A percentile compares a stretch with the other conserved stretches of the same genome.
Evolutionary conservation across 2,888 invertebrate genomes (phyloP).

Genomic region (Schizotus pectinicornis): DNA sequence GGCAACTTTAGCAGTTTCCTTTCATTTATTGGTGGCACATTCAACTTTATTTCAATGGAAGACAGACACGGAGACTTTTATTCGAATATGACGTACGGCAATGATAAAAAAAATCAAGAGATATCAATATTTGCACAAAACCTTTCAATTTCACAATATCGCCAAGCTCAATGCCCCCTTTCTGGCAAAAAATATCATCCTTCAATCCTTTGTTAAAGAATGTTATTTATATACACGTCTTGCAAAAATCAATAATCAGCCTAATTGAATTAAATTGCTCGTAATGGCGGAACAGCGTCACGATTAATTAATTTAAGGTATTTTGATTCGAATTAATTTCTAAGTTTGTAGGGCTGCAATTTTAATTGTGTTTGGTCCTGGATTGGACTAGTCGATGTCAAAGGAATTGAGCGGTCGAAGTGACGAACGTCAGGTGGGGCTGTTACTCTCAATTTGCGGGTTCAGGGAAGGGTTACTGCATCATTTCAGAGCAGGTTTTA

Average conservation of each 20-base stretch:
- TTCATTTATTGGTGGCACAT: constrained; percentile 8
- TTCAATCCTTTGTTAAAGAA: constrained; percentile 13
- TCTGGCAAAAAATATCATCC: constrained; percentile 17
- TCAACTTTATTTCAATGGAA: constrained; percentile 20
- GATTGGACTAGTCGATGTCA: too few relatives aligned
- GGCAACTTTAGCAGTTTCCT: not conserved
- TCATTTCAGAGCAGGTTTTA: too few relatives aligned
- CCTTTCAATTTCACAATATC: constrained; percentile 23
- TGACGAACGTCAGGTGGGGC: too few relatives aligned
- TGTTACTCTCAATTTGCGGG: too few relatives aligned
- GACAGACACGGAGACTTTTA: constrained; percentile 17
- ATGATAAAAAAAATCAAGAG: constrained; percentile 22
- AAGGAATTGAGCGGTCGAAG: too few relatives aligned
- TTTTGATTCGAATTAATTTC: too few relatives aligned
- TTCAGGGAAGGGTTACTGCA: too few relatives aligned
- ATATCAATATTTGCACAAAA: constrained; percentile 26
- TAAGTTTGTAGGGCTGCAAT: too few relatives aligned
- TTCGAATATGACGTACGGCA: constrained; percentile 18
- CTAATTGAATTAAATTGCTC: constrained; percentile 11
- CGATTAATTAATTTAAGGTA: too few relatives aligned
- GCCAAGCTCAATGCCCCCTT: constrained; percentile 1
- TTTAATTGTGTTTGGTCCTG: too few relatives aligned
- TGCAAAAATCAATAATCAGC: constrained; percentile 17
- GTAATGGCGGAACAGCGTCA: not conserved
- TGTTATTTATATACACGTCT: constrained; percentile 7